Percentiles rank a stretch among this genome's conserved stretches.
These are phyloP conservation scores for Amphiprion ocellaris DNA, from an alignment of 2,113 vertebrate species.

Conservation along the genomic window DNA sequence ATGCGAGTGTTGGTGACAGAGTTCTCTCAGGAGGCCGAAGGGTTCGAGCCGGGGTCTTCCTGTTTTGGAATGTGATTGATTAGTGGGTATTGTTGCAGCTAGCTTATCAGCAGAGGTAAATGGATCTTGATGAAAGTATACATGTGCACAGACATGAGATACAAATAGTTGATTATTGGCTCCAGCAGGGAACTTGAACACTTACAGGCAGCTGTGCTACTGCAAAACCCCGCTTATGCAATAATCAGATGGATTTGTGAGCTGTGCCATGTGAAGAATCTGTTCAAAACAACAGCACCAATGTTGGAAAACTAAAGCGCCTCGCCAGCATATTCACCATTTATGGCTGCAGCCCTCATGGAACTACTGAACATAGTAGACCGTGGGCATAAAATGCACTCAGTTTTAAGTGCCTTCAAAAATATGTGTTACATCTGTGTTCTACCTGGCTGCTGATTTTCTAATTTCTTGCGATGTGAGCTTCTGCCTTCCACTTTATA, in stretches of 20 bases:
- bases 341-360: constrained; percentile 13
- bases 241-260: constrained; percentile 50
- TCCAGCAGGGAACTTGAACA: background rate
- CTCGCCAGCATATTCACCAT: constrained; percentile 38
- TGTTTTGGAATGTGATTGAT: constrained; percentile 72
- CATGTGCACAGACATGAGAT: background rate
- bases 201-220: background rate
- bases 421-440: background rate
- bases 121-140: constrained; percentile 53
- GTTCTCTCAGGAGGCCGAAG: constrained; percentile 11
- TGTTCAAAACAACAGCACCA: constrained; percentile 24
- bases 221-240: constrained; percentile 6
- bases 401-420: background rate
- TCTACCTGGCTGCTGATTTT: background rate
- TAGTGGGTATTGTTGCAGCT: constrained; percentile 50
- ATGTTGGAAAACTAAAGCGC: constrained; percentile 34
- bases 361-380: background rate
- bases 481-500: constrained; percentile 13
- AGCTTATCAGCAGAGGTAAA: constrained; percentile 51
- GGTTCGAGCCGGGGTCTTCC: constrained; percentile 60
- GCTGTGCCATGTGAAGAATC: constrained; percentile 37
- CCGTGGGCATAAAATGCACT: background rate
- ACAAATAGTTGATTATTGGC: background rate
- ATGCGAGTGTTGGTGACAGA: constrained; percentile 58
- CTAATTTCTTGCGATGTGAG: constrained; percentile 11